Base-by-base conservation (phyloP, 92 coral and sea anemone species). In the Chrysogorgia sp. region DNA sequence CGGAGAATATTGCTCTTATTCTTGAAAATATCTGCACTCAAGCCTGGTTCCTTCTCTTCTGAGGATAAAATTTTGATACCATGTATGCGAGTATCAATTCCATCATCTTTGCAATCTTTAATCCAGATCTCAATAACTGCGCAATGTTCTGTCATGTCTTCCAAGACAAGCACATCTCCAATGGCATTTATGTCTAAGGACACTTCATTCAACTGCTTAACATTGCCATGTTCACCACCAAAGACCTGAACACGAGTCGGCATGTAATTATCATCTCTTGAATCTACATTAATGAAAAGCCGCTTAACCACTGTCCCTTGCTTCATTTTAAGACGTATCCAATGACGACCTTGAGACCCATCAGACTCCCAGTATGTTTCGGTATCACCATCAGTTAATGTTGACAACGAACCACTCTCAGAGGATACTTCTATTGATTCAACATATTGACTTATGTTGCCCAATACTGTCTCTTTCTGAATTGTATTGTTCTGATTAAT, bases 51-150 rank as follows among this genome's bases (percentile, higher is more conserved):
- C 56, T 90, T 92, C 64, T 96, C 99, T 63, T 93, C 90, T 26
- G 92, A 87, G 33, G 99, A 92, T 33, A 89, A 85, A 58, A 96
- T 85, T 80, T 92, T 96, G 40, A 96, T 81, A 32, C 91, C 88
- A 63, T 89, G 99, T 47, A 96, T 83, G 33, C 99, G 91, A 6
- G 99, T 96, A 56, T 96, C 99, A 82, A 96, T 96, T 8, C 99
- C 99, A 50, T 96, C 99, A 89, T 96, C 99, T 90, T 96, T 96
- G 70, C 99, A 96, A 45, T 96, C 99, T 56, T 89, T 91, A 49
- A 96, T 89, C 80, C 87, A 85, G n/a, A 96, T 91, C 62, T 91
- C 96, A 80, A 96, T 91, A 7, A 89, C 32, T 26, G 86, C 88
- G 48, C 71, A 91, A 49, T 66, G 89, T 76, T 96, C 88, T 2